Percentiles rank a stretch among this genome's conserved stretches.
These are phyloP conservation scores for Drosophila neonasuta DNA, from an alignment of 2,888 invertebrate genomes.

Conservation along the genomic window DNA sequence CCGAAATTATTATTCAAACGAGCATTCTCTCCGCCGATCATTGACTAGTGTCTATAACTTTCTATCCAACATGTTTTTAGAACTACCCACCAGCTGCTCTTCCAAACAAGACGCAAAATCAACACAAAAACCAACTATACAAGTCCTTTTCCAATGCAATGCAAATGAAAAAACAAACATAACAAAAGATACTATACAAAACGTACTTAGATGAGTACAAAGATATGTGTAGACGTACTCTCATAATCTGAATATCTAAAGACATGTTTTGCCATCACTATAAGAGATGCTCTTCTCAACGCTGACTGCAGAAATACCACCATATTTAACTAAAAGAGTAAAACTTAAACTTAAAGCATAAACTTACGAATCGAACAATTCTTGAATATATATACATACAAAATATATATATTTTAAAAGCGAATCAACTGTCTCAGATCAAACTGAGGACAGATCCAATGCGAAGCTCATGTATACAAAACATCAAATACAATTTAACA, in stretches of 20 bases:
- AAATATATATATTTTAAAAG: conserved; percentile 49
- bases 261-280: conserved; percentile 74
- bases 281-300: conserved; percentile 78
- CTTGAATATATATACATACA: conserved; percentile 39
- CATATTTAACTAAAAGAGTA: conserved; percentile 64
- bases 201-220: conserved; percentile 7
- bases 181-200: conserved; percentile 2
- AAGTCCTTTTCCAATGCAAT: conserved; percentile 35
- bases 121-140: conserved; percentile 25
- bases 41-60: conserved; percentile 23
- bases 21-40: conserved; percentile 33
- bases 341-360: conserved; percentile 42
- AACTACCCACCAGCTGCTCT: conserved; percentile 74
- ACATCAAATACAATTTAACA: conserved; percentile 49
- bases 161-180: conserved; percentile 20
- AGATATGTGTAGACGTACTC: conserved; percentile 28
- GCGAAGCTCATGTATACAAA: conserved; percentile 57
- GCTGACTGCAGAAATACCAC: conserved; percentile 81
- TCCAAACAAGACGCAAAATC: conserved; percentile 58
- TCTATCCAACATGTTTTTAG: conserved; percentile 46
- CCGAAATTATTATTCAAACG: conserved; percentile 7
- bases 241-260: conserved; percentile 27
- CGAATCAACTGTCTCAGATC: conserved; percentile 52
- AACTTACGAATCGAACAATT: conserved; percentile 40
- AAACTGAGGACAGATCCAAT: conserved; percentile 41